Percentiles rank a stretch among this genome's conserved stretches.
phyloP scores from a whole-genome alignment of 2,888 invertebrate species.

The Belgica antarctica region DNA sequence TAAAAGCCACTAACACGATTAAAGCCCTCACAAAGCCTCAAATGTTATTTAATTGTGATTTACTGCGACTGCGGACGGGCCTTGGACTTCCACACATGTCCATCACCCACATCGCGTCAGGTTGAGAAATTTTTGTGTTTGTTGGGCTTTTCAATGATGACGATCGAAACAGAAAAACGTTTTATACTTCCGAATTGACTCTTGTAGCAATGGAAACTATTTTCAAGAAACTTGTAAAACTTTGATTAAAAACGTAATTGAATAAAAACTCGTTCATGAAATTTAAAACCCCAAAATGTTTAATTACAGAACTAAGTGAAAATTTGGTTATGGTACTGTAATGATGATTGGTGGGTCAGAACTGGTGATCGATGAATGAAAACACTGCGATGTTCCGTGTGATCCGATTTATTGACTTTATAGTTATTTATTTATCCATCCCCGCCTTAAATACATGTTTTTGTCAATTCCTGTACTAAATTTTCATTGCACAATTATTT shows the following conservation, averaged over 20 bases:
- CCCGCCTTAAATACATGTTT: too few species aligned
- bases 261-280: slow-evolving; percentile 22
- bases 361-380: too few species aligned
- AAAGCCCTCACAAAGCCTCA: background rate
- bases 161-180: slow-evolving; percentile 19
- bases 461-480: too few species aligned
- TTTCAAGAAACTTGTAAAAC: slow-evolving; percentile 6
- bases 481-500: too few species aligned
- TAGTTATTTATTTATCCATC: too few species aligned
- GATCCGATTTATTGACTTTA: too few species aligned
- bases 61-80: background rate
- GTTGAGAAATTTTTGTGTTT: background rate
- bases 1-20: background rate
- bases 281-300: too few species aligned
- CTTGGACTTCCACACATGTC: background rate
- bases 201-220: background rate
- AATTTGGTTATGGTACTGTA: background rate
- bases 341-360: too few species aligned
- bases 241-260: slow-evolving; percentile 1
- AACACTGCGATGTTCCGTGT: too few species aligned
- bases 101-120: background rate
- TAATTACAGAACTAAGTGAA: background rate
- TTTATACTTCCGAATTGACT: slow-evolving; percentile 24
- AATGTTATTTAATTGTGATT: background rate
- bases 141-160: background rate